phyloP scores from a whole-genome alignment of 2,113 vertebrate species.

The Bos taurus region ARS-UCD2.0 NC_037352.1:29643001-29643500 shows the following conservation, averaged over 20 bases:
- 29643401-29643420: not conserved
- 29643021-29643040: not conserved
- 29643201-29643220: not conserved
- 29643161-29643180: not conserved
- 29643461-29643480: accelerated
- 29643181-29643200: no score
- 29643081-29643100: not conserved
- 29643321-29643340: not conserved
- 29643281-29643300: not conserved
- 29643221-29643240: not conserved
- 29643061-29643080: not conserved
- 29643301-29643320: not conserved
- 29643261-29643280: not conserved
- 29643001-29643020: not conserved
- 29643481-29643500: not conserved
- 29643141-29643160: not conserved
- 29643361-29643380: not conserved
- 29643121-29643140: not conserved
- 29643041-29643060: not conserved
- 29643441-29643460: not conserved
- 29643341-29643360: not conserved
- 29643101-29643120: not conserved
- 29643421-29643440: not conserved
- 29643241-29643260: not conserved
- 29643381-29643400: not conserved